Evolutionary conservation across 1,140 invertebrate genomes (phyloP), one percentile per base, ranked within the genome.

Genomic region (Tachypleus tridentatus): DNA sequence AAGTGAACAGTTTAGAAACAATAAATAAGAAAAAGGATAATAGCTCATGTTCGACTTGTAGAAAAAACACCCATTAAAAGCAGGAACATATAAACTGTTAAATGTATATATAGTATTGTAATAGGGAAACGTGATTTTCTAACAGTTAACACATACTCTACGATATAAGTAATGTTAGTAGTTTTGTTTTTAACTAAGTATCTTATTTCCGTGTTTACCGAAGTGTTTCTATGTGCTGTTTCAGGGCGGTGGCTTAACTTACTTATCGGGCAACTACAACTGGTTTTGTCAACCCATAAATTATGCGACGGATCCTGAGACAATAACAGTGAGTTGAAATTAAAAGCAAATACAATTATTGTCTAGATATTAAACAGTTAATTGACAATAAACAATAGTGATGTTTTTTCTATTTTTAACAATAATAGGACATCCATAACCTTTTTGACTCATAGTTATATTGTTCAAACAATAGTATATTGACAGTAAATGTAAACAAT

Each of bases 211-310:
- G n/a, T 54, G 7, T 7, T 54, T 54, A 0, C 53, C 3, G 7
- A 8, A 7, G 7, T 54, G 0, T 54, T 54, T 54, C 53, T 54
- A 8, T 8, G n/a, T 54, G 7, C n/a, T 77, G 63, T 70, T 70
- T 64, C 69, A 79, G 73, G 71, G 71, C 62, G 71, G 71, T 52
- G 65, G 64, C 49, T 65, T 61, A 48, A 70, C 71, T 5, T 73
- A 73, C 57, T 57, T 73, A 4, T 57, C 61, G 0, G 70, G 70
- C 5, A 65, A 70, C 63, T 97, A 95, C 74, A 93, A 84, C 75
- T 87, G 88, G 73, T 82, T 81, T 72, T 97, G 92, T 79, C 88
- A 97, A 79, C 88, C 90, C n/a, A 89, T 95, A 67, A 87, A 91
- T 78, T 92, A 91, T 77, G 86, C 87, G 51, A 76, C 83, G 70